Percentiles rank a stretch among this genome's conserved stretches.
Evolutionary conservation across 2,113 vertebrate genomes (phyloP).

Genomic region (Neolamprologus sp.): DNA sequence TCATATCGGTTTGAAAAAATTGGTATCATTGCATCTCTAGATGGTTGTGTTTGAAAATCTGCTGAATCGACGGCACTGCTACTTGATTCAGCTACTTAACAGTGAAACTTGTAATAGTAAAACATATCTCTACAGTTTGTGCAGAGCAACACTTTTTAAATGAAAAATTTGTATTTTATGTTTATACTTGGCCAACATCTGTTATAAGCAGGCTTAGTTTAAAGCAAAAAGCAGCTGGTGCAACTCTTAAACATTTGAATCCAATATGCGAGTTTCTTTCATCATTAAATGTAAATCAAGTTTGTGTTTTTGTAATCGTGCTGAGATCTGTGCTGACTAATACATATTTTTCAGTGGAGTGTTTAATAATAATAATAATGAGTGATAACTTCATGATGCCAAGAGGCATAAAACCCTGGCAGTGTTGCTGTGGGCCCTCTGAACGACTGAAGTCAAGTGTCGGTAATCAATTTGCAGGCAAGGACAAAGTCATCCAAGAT

Average conservation of each 20-base stretch:
- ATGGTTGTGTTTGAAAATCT: not conserved
- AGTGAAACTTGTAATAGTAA: not conserved
- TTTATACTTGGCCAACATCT: not conserved
- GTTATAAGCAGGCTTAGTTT: not conserved
- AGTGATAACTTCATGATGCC: not conserved
- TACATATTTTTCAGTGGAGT: not conserved
- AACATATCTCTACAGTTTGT: not conserved
- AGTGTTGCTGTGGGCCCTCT: not conserved
- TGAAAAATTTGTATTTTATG: not conserved
- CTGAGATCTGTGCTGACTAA: not conserved
- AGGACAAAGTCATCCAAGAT: not conserved
- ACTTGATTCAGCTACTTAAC: not conserved
- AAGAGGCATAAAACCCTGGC: not conserved
- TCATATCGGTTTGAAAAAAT: fast-evolving
- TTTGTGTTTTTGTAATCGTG: not conserved
- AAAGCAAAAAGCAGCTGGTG: not conserved
- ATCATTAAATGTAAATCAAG: not conserved
- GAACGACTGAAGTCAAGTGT: not conserved
- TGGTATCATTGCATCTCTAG: too few species aligned
- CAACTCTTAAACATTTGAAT: not conserved
- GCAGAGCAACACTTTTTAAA: not conserved
- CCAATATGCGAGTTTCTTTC: not conserved
- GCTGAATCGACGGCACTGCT: fast-evolving
- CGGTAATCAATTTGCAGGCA: not conserved
- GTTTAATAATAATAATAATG: not conserved